Base-by-base conservation (phyloP, 2,888 invertebrate species). In the Caenorhabditis afra region DNA sequence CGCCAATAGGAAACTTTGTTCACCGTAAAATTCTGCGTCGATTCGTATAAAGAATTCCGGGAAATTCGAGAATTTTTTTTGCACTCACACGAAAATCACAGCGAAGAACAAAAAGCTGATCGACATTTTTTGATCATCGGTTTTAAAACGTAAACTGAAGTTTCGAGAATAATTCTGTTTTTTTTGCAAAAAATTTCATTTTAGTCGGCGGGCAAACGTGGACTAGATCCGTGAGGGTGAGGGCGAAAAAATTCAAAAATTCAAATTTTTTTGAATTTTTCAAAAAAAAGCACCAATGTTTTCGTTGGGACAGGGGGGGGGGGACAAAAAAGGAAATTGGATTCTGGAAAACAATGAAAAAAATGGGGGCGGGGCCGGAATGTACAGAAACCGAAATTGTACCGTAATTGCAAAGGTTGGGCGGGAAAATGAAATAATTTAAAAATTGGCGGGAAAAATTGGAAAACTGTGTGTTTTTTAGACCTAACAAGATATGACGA, bases 321-420 rank as follows among this genome's bases (percentile, higher is more conserved):
- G 14, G 4, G 12, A 41, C 3, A 11, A 41, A 41, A 41, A 41
- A 41, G 29, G 29, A 29, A 29, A 29, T 5, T 29, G 4, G 29
- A 29, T 29, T 29, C 3, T 47, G n/a, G 47, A 18, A 20, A 47
- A 16, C n/a, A 20, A 20, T 49, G 29, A 23, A 14, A 29, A 29
- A 29, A 29, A n/a, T 52, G 14, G 10, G 47, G 47, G 18, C 10
- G 11, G 49, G 10, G 39, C 41, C 61, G 73, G 73, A 73, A 73
- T 73, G 73, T 73, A 64, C 73, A 73, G 64, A 73, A 73, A 73
- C 73, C 73, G 73, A 73, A 73, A 64, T 73, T 64, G 73, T 73
- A 73, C 73, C 73, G 73, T 73, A 73, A 23, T 68, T 18, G 29
- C 29, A 29, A 29, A 29, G 29, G 29, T 29, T 29, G 29, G 29